phyloP scores from a whole-genome alignment of 1,140 invertebrate species.

The Lutraria rhynchaena region DNA sequence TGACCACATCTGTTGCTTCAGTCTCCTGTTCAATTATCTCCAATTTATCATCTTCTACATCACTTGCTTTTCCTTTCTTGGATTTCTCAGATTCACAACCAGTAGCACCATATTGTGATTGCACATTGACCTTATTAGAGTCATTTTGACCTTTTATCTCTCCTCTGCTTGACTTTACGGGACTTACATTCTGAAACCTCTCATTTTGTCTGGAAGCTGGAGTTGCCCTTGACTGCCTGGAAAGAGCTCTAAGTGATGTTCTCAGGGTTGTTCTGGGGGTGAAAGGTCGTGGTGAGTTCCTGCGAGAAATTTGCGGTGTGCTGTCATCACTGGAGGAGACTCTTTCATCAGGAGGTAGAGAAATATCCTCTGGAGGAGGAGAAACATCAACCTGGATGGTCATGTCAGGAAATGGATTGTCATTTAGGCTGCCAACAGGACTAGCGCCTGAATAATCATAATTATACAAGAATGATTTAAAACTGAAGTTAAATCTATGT shows the following conservation, averaged over 20 bases:
- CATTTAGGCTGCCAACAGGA: neutral
- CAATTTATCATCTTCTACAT: too few relatives aligned
- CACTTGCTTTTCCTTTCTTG: too few relatives aligned
- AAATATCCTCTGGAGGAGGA: neutral
- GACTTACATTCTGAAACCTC: neutral
- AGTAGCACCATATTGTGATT: neutral
- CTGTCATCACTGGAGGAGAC: conserved; percentile 8
- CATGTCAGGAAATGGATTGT: conserved; percentile 25
- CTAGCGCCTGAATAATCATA: neutral
- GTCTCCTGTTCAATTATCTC: neutral
- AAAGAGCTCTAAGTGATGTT: conserved; percentile 21
- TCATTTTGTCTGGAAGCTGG: neutral
- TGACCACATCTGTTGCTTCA: neutral
- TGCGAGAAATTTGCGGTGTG: conserved; percentile 20
- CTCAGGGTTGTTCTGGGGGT: neutral
- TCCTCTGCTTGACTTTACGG: neutral
- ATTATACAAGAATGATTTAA: too few relatives aligned
- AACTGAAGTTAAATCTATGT: too few relatives aligned
- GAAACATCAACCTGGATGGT: conserved; percentile 15
- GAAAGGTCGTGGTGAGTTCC: conserved; percentile 45
- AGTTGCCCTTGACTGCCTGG: neutral
- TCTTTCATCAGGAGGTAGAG: neutral
- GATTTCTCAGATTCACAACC: too few relatives aligned
- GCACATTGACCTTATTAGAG: neutral
- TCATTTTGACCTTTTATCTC: neutral